phyloP scores from a whole-genome alignment of 1,140 invertebrate species.

The Brachionus plicatilis region DNA sequence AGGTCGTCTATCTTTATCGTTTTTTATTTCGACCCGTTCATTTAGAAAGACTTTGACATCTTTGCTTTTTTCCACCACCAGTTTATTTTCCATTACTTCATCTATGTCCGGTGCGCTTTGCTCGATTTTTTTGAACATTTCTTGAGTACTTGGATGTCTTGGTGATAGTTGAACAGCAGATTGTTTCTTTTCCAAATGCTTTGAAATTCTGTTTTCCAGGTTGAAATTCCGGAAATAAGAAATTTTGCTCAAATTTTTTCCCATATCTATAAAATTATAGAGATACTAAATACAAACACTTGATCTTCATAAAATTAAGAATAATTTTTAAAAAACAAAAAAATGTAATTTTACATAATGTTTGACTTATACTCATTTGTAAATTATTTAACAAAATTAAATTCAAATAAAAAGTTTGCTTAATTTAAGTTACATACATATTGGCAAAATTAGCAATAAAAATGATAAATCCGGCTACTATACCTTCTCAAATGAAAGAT shows the following conservation, averaged over 20 bases:
- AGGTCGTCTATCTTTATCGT: slow-evolving; percentile 6
- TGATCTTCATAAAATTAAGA: too few relatives aligned
- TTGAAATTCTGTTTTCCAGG: neutral
- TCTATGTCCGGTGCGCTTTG: neutral
- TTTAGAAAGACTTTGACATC: neutral
- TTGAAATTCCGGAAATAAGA: slow-evolving; percentile 4
- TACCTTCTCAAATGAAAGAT: slow-evolving; percentile 61
- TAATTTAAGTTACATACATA: neutral
- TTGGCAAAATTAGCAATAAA: neutral
- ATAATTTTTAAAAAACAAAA: neutral
- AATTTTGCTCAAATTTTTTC: neutral
- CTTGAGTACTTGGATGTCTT: slow-evolving; percentile 3
- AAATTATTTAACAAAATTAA: neutral
- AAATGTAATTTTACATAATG: slow-evolving; percentile 21
- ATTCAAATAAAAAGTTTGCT: neutral
- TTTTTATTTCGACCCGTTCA: neutral
- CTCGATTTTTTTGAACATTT: slow-evolving; percentile 9
- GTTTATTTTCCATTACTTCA: neutral
- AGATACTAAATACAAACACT: neutral
- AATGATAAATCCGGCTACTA: slow-evolving; percentile 51
- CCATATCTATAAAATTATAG: neutral
- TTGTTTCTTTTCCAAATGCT: neutral
- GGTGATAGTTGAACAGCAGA: neutral
- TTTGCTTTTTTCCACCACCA: slow-evolving; percentile 13
- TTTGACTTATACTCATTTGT: neutral